Percentiles rank a stretch among this genome's conserved stretches.
These are phyloP conservation scores for Thysanoteuthis rhombus DNA, from an alignment of 2,888 invertebrate species.

Conservation along the genomic window DNA sequence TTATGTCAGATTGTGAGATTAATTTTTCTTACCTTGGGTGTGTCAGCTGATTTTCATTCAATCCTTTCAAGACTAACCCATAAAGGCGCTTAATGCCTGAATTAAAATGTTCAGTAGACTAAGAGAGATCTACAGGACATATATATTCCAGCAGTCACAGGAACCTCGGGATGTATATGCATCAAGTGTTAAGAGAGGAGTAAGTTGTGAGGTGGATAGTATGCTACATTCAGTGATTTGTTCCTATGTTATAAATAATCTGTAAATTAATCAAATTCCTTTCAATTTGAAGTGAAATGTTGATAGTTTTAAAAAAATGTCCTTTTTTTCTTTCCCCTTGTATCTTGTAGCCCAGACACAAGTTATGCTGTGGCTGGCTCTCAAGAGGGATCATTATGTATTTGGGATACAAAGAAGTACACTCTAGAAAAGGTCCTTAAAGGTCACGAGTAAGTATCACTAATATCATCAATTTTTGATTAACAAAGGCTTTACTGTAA, in stretches of 20 bases:
- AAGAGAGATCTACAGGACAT: too few species aligned
- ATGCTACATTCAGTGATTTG: background rate
- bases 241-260: background rate
- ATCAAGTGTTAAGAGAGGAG: too few species aligned
- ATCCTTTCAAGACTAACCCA: too few species aligned
- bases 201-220: too few species aligned
- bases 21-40: too few species aligned
- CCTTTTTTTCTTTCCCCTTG: background rate
- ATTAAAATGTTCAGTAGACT: too few species aligned
- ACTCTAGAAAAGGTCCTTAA: constrained; percentile 72
- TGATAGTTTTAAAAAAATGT: background rate
- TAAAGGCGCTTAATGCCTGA: too few species aligned
- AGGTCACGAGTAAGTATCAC: constrained; percentile 61
- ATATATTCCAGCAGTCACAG: too few species aligned
- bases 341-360: constrained; percentile 78
- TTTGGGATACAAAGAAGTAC: constrained; percentile 86
- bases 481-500: too few species aligned
- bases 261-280: background rate
- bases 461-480: background rate
- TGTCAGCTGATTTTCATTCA: too few species aligned
- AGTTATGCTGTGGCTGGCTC: constrained; percentile 91
- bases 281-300: background rate
- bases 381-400: constrained; percentile 87
- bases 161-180: too few species aligned
- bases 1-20: too few species aligned